Conservation (phyloP, 2,113 vertebrate species). For the Psilopsiagon aymara region DNA sequence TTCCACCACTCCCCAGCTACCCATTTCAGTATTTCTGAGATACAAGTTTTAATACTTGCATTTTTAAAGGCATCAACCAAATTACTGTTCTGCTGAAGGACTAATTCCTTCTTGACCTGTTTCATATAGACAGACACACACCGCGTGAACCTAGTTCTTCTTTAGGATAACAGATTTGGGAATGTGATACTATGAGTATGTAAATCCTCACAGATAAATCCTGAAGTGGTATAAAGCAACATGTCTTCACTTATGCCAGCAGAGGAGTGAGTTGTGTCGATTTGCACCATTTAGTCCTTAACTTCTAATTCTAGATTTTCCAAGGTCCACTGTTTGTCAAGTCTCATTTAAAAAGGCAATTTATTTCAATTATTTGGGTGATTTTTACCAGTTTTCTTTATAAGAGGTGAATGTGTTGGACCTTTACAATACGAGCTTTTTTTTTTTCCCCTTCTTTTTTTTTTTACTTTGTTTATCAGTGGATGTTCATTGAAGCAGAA, state of each 20-base stretch:
- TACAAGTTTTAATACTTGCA: not conserved
- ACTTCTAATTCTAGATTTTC: not conserved
- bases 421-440: not conserved
- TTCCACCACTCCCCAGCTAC: fast-evolving
- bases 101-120: not conserved
- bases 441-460: not conserved
- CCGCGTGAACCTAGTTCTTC: not conserved
- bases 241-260: not conserved
- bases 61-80: not conserved
- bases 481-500: not conserved
- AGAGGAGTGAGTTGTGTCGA: not conserved
- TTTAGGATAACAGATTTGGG: not conserved
- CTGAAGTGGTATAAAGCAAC: not conserved
- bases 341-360: not conserved
- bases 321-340: not conserved
- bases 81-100: not conserved
- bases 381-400: not conserved
- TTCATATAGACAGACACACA: not conserved
- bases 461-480: not conserved
- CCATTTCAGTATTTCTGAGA: not conserved
- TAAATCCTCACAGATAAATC: not conserved
- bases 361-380: not conserved
- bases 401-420: not conserved
- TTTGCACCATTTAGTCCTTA: not conserved
- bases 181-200: not conserved